A percentile compares a stretch with the other conserved stretches of the same genome.
Conservation (phyloP, 2,113 vertebrate species). For the Tupaia tana region DNA sequence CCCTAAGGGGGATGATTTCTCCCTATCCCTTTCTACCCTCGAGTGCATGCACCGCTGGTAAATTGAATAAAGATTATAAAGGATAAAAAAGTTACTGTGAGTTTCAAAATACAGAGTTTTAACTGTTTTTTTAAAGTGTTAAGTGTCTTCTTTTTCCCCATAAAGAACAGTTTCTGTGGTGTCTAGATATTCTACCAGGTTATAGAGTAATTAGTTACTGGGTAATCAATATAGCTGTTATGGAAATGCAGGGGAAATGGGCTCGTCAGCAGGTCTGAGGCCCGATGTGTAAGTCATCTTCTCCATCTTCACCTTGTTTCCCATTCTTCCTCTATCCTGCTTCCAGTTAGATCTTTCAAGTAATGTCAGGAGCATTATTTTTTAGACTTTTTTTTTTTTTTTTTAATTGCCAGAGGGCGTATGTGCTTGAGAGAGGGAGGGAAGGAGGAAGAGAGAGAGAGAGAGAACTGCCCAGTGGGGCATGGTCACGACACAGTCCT, state of each 20-base stretch:
- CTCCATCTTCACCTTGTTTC: background rate
- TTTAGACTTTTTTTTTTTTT: too few species aligned
- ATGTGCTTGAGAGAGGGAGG: too few species aligned
- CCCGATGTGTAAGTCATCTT: background rate
- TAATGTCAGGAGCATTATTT: too few species aligned
- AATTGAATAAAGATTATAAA: background rate
- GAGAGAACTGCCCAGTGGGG: too few species aligned
- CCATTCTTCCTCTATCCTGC: background rate
- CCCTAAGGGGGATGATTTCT: too few species aligned
- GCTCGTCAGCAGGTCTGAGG: background rate
- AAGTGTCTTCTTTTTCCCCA: background rate
- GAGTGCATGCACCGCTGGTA: too few species aligned
- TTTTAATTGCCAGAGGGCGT: too few species aligned
- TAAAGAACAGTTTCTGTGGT: background rate
- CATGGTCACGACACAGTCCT: too few species aligned
- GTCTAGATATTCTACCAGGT: background rate
- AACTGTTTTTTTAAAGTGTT: constrained; percentile 1
- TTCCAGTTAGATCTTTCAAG: background rate
- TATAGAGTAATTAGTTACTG: background rate
- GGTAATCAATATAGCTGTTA: background rate
- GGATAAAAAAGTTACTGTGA: background rate
- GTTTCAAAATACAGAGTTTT: constrained; percentile 5
- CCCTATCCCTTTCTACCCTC: too few species aligned
- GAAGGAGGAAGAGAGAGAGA: too few species aligned
- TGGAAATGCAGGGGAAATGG: background rate